Evolutionary conservation across 2,888 invertebrate species (phyloP).

Genomic region (Crioceris asparagi): DNA sequence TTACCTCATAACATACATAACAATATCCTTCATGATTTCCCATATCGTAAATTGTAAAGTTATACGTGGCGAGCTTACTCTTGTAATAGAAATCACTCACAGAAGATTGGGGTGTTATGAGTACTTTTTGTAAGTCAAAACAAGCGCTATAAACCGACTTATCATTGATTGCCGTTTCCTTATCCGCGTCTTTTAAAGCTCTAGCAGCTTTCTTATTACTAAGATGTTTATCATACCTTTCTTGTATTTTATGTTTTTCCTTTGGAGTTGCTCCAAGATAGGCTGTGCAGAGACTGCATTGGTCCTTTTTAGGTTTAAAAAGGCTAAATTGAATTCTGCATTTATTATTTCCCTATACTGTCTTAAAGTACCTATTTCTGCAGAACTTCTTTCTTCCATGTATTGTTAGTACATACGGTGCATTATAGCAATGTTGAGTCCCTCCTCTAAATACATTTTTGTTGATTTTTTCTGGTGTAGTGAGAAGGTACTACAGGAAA

Average conservation of each 20-base stretch:
- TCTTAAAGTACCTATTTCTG: neutral
- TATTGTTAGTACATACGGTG: neutral
- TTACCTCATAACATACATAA: slow-evolving; percentile 9
- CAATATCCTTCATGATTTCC: slow-evolving; percentile 10
- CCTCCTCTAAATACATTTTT: neutral
- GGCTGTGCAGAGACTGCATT: slow-evolving; percentile 2
- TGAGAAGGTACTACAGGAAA: neutral
- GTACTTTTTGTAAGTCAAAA: slow-evolving; percentile 10
- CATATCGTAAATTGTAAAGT: slow-evolving; percentile 9
- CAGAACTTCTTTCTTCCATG: neutral
- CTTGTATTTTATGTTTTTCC: slow-evolving; percentile 4
- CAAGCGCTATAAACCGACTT: slow-evolving; percentile 8
- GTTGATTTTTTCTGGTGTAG: neutral
- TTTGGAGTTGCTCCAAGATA: neutral
- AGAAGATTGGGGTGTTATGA: slow-evolving; percentile 5
- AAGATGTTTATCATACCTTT: slow-evolving; percentile 2
- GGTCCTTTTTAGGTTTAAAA: slow-evolving; percentile 4
- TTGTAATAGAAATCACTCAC: slow-evolving; percentile 10
- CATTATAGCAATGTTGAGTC: neutral
- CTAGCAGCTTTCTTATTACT: slow-evolving; percentile 2
- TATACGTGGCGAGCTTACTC: slow-evolving; percentile 5
- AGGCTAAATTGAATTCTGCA: neutral
- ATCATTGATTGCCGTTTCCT: slow-evolving; percentile 5
- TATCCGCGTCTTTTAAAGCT: slow-evolving; percentile 8
- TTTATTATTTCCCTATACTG: too few relatives aligned